Percentiles rank a stretch among this genome's conserved stretches.
phyloP scores from a whole-genome alignment of 1,140 invertebrate genomes.

The Caenorhabditis remanei region DNA sequence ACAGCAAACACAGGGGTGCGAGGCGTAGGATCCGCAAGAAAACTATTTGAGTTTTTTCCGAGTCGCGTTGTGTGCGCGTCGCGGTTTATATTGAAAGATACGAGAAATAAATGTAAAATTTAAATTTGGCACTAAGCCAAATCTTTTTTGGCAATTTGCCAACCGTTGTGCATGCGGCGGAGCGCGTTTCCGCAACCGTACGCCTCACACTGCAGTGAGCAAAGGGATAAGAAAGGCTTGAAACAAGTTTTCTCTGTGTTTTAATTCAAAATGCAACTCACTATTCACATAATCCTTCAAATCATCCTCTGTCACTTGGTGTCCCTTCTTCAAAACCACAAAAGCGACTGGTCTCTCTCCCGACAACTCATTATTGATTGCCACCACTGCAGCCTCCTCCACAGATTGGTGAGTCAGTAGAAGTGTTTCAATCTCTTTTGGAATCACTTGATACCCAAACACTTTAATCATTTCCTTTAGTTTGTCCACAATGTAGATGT shows the following conservation, averaged over 20 bases:
- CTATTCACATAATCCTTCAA: conserved; percentile 52
- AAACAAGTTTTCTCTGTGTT: background rate
- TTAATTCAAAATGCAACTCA: background rate
- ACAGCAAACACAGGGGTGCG: too few relatives aligned
- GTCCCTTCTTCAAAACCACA: conserved; percentile 35
- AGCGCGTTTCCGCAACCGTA: too few relatives aligned
- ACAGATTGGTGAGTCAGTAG: conserved; percentile 33
- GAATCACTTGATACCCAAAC: conserved; percentile 56
- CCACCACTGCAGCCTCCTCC: conserved; percentile 30
- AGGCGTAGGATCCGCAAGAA: too few relatives aligned
- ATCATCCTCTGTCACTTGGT: background rate
- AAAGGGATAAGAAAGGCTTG: too few relatives aligned
- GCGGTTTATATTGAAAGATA: too few relatives aligned
- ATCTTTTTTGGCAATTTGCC: too few relatives aligned
- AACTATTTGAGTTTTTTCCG: too few relatives aligned
- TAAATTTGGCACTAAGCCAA: too few relatives aligned
- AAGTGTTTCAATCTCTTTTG: conserved; percentile 45
- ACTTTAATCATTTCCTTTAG: conserved; percentile 55
- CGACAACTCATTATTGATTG: conserved; percentile 23
- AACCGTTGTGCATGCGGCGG: too few relatives aligned
- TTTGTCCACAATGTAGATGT: conserved; percentile 39
- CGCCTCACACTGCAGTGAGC: too few relatives aligned
- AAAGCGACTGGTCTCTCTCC: conserved; percentile 52
- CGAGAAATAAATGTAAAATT: too few relatives aligned
- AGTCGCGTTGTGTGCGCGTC: too few relatives aligned